Percentiles rank a stretch among this genome's conserved stretches.
phyloP scores from a whole-genome alignment of 1,140 invertebrate genomes.

The Plodia interpunctella region DNA sequence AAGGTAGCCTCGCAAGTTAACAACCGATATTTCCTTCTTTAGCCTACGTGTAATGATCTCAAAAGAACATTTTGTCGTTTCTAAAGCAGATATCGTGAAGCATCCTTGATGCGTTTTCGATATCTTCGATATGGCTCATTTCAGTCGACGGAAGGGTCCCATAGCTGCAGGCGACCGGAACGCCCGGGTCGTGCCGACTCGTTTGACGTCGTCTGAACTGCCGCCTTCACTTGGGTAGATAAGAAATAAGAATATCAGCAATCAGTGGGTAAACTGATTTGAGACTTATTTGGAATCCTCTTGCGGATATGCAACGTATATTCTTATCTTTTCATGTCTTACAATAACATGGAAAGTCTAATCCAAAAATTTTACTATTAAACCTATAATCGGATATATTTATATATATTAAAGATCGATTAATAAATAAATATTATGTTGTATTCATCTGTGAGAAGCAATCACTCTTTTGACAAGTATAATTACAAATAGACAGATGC shows the following conservation, averaged over 20 bases:
- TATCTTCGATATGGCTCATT: conserved; percentile 23
- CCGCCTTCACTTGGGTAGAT: conserved; percentile 8
- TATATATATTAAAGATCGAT: neutral
- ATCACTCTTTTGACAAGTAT: neutral
- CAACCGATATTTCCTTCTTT: conserved; percentile 1
- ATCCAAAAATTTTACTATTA: too few species aligned
- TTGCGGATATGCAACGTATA: too few species aligned
- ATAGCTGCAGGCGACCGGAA: conserved; percentile 35
- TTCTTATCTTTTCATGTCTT: too few species aligned
- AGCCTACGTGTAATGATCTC: conserved; percentile 10
- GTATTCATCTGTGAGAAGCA: too few species aligned
- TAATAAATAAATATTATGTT: neutral
- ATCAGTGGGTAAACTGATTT: neutral
- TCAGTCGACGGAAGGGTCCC: conserved; percentile 32
- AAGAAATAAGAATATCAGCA: conserved; percentile 13
- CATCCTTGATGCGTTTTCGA: conserved; percentile 16
- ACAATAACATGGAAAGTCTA: too few species aligned
- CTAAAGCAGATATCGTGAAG: neutral
- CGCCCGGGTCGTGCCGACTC: conserved; percentile 22
- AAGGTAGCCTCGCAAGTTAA: neutral
- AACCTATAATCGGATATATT: neutral
- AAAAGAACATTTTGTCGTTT: conserved; percentile 21
- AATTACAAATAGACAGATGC: conserved; percentile 2
- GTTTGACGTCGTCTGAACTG: conserved; percentile 19
- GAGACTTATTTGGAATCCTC: neutral